Base-by-base conservation (phyloP, 2,888 invertebrate species). In the Trimorus sp. region DNA sequence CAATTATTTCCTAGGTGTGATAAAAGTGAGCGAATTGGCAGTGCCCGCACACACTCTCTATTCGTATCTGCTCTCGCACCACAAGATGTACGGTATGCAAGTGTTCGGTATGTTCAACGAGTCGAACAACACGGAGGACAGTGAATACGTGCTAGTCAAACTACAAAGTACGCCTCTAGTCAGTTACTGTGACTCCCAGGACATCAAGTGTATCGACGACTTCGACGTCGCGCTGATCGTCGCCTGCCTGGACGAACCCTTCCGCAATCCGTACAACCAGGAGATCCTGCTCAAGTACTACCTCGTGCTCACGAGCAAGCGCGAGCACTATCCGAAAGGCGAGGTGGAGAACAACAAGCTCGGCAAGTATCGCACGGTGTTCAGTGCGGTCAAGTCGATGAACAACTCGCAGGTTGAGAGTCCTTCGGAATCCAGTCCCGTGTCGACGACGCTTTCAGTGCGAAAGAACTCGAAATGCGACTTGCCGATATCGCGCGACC, bases 151-250 rank as follows among this genome's bases (percentile, higher is more conserved):
- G 12, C 90, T 96, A 83, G 94, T 95, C 9, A 94, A 94, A 87
- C 91, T 94, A 70, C 93, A 93, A 63, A 94, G 93, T 82, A 93
- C 93, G 26, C 93, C 93, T 11, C 92, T 93, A 83, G 92, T 94
- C 15, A 93, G 93, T 56, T 94, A 94, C 83, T 93, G 93, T 84
- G 94, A 94, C 86, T 92, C 92, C 0, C 94, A 94, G 84, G 94
- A 94, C 83, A 92, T 93, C 14, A 93, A 93, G 79, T 94, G 94
- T 79, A 93, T 93, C 0, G 95, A 95, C 82, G 95, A 95, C 87
- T 95, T 95, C 89, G 94, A 95, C 86, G 93, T 95, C 15, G 94
- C 95, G 0, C 90, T 95, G 49, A 93, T 96, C 14, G 94, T 95
- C 42, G 93, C 94, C n/a, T 94, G 94, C 84, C 92, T 89, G 90